A percentile compares a stretch with the other conserved stretches of the same genome.
These are phyloP conservation scores for Leucozona laternaria DNA, from an alignment of 2,888 invertebrate species.

Conservation along the genomic window DNA sequence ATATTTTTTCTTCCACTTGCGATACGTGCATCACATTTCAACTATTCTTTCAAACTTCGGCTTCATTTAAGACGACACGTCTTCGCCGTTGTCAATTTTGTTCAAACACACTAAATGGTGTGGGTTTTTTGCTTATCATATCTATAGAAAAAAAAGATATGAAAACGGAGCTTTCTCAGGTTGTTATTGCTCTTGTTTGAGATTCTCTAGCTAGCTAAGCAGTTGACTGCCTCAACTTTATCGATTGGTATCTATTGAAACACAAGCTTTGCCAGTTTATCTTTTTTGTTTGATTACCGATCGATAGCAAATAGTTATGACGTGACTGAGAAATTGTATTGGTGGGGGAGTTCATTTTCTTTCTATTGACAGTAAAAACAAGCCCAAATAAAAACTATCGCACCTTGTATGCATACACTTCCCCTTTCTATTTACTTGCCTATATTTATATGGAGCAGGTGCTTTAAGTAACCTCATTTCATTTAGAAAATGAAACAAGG, in stretches of 20 bases:
- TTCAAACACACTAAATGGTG: conserved; percentile 29
- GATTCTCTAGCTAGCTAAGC: conserved; percentile 6
- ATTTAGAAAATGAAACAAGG: conserved; percentile 15
- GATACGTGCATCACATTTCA: conserved; percentile 55
- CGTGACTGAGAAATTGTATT: neutral
- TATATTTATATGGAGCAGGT: conserved; percentile 18
- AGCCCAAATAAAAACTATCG: conserved; percentile 5
- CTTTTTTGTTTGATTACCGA: conserved; percentile 16
- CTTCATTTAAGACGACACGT: conserved; percentile 75
- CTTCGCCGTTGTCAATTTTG: conserved; percentile 59
- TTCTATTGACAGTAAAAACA: neutral
- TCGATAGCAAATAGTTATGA: neutral
- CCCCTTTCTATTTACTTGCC: conserved; percentile 30
- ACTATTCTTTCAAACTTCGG: conserved; percentile 48
- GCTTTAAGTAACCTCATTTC: conserved; percentile 31
- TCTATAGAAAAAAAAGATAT: conserved; percentile 55
- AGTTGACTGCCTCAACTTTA: conserved; percentile 29
- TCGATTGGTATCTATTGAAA: conserved; percentile 23
- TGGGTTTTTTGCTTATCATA: conserved; percentile 77
- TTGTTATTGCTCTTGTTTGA: conserved; percentile 14
- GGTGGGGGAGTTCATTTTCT: conserved; percentile 8
- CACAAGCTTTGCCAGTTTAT: conserved; percentile 21
- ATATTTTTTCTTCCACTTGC: conserved; percentile 11
- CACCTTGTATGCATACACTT: conserved; percentile 31
- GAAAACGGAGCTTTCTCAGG: conserved; percentile 45